Conservation (phyloP, 2,888 invertebrate genomes). For the Limenitis camilla region DNA sequence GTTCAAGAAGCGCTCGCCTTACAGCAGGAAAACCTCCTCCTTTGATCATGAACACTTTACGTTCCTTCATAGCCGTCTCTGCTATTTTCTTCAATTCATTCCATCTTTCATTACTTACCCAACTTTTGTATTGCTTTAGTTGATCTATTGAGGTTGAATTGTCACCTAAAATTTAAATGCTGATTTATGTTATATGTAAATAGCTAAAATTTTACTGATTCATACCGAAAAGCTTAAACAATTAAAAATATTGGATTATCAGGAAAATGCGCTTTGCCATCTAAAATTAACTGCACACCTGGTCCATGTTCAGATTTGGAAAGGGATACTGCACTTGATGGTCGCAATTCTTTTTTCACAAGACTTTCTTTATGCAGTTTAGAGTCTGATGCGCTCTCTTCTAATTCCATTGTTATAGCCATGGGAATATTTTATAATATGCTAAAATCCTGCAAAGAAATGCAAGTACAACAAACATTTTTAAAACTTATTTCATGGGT, state of each 20-base stretch:
- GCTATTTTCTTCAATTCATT: conserved; percentile 77
- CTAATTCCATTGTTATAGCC: conserved; percentile 69
- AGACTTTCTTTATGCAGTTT: conserved; percentile 63
- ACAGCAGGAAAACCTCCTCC: conserved; percentile 83
- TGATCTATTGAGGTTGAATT: conserved; percentile 54
- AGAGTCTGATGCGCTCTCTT: conserved; percentile 65
- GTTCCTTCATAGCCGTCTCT: conserved; percentile 78
- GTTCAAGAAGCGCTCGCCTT: conserved; percentile 77
- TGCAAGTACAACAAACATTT: conserved; percentile 35
- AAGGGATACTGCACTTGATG: conserved; percentile 58
- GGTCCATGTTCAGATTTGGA: conserved; percentile 64
- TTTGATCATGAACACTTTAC: conserved; percentile 80
- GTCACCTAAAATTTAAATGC: conserved; percentile 31
- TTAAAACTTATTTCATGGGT: conserved; percentile 30
- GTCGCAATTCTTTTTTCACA: conserved; percentile 58
- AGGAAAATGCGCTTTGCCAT: too few relatives aligned
- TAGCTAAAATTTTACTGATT: too few relatives aligned
- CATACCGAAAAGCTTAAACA: too few relatives aligned
- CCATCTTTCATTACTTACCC: conserved; percentile 79
- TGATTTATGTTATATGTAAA: background rate
- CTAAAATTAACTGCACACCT: conserved; percentile 41
- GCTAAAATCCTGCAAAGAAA: conserved; percentile 47
- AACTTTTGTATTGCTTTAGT: conserved; percentile 64
- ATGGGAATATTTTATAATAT: conserved; percentile 40
- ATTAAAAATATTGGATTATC: too few relatives aligned